Base-by-base conservation (phyloP, 2,888 invertebrate species). In the Schrankia costaestrigalis region DNA sequence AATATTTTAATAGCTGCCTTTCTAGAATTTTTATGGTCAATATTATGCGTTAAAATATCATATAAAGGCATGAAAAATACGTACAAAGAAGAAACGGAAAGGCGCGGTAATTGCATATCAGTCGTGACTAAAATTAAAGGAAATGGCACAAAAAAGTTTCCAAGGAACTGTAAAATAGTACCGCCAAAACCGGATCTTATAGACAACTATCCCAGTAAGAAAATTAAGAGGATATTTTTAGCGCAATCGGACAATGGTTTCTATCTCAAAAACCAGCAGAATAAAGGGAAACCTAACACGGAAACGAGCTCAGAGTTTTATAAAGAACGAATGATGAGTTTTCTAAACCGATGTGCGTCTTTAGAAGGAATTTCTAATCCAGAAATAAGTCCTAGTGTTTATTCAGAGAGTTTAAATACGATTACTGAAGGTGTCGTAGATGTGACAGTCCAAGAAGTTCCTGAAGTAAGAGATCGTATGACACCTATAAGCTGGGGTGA, bases 21-120 rank as follows among this genome's bases (percentile, higher is more conserved):
- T 28, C 45, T 91, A 10, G 91, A 91, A 53, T 46, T 90, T 0
- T 64, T 90, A 0, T 92, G 91, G 91, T 91, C 91, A 0, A 62
- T 90, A 14, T 63, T 92, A 10, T 90, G 91, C 26, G 71, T 89
- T 0, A 90, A 88, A 63, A 88, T 92, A 12, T 87, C 91, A 0
- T 90, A 89, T 47, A 87, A 83, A 45, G 92, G 92, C 12, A 91
- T 92, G 91, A 86, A 71, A 37, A 90, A 87, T 41, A 80, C 74
- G 22, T 91, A 91, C 52, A 90, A 90, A 35, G 90, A 90, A n/a
- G 90, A 89, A 11, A 75, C 71, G 11, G 75, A 83, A 8, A 63
- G 82, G n/a, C 69, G 85, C 35, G 83, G 89, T 0, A 89, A 89
- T 29, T 84, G 86, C 25, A 76, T 90, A 13, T 86, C 89, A 17